Evolutionary conservation across 2,113 vertebrate species (phyloP), one percentile per base, ranked within the genome.

Genomic region (Euleptes europaea): DNA sequence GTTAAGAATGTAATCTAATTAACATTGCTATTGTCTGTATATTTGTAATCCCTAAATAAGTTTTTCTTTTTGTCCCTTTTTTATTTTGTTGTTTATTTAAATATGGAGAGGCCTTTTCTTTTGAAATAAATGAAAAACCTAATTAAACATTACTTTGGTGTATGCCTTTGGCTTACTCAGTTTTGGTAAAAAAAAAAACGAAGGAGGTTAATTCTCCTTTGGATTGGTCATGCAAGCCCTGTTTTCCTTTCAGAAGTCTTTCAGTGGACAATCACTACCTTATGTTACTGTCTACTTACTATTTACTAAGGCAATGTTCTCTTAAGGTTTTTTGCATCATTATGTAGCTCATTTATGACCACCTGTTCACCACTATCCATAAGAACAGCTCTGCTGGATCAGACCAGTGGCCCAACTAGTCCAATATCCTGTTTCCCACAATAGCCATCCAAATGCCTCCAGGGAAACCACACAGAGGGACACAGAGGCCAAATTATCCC

Each of bases 1-100:
- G 60, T 91, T 90, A 79, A 66, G 82, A 70, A 88, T 57, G 51
- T 67, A 89, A 88, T 81, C 76, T 79, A 71, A 77, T 28, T 42
- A 71, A 84, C 84, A 54, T 80, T 31, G 84, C n/a, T 77, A 44
- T 42, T 66, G 72, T 84, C 47, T 84, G 54, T 86, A 51, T 74
- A 47, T 82, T 92, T 74, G 28, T 35, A 94, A 78, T 86, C 84
- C 91, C 67, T 92, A 91, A 90, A 91, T 92, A 83, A 2, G n/a
- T 88, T 71, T 88, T 88, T 78, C 63, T 31, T 0, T 84, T 60
- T 85, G 42, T 71, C 63, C 63, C 54, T 54, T 89, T 90, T 88
- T 77, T 79, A 44, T 51, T 73, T 86, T 89, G 5, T 57, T 70
- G 76, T 33, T 76, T 75, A 75, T 66, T 80, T 80, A 83, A 70